Evolutionary conservation across 2,113 vertebrate species (phyloP), one percentile per base, ranked within the genome.

Genomic region (Mastomys natalensis): DNA sequence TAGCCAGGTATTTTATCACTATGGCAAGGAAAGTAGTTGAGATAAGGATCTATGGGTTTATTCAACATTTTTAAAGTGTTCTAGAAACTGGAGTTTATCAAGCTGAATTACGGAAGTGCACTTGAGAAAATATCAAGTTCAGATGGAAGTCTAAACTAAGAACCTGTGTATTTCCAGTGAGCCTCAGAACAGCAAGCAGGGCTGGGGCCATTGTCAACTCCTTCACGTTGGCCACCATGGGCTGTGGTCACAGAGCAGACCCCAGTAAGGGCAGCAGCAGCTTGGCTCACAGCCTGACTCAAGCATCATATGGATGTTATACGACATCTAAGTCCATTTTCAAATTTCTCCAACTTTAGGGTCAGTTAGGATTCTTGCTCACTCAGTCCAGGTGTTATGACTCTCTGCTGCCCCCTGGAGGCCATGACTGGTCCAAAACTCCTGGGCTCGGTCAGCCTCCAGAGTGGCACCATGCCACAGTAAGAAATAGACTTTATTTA

Each of bases 71-170:
- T 60, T 70, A 86, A 64, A 82, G 92, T 64, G 58, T 43, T 55
- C 34, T 88, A 4, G 73, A 62, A 89, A 91, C 48, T 34, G 51
- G 73, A 81, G n/a, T n/a, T 37, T 58, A 94, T 84, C 53, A 21
- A n/a, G 2, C 7, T 86, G 24, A 19, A 45, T 58, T 58, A 93
- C 8, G 89, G n/a, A 87, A 9, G 3, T 43, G 55, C 76, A 43
- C 45, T 81, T 87, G 74, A 48, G 37, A 90, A 85, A 95, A 89
- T 43, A 34, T 21, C 87, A 92, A 94, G 72, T 45, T 31, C 31
- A 78, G 82, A 55, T 17, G 7, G 87, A 93, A 89, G 48, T 86
- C 60, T 29, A 90, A 93, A 22, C 48, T 70, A 78, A 73, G 26
- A 81, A 15, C 1, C 5, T 55, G 40, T 4, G 26, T 2, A 7